phyloP scores from a whole-genome alignment of 2,888 invertebrate species.

The Cyclophora punctaria region DNA sequence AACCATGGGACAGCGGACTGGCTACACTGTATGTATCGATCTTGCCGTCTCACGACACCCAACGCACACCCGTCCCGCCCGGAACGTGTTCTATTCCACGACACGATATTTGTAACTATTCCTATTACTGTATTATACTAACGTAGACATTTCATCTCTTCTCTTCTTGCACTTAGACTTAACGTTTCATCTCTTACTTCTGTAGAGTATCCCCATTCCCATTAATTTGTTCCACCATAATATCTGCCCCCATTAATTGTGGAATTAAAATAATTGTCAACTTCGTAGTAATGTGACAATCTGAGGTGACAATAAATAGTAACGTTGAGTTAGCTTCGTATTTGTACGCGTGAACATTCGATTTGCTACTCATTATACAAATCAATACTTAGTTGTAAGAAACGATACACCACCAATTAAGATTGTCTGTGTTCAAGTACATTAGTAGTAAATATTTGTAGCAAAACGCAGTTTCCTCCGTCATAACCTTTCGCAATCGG shows the following conservation, averaged over 20 bases:
- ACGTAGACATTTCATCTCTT: constrained; percentile 37
- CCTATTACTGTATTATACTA: constrained; percentile 24
- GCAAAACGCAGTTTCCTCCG: constrained; percentile 8
- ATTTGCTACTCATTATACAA: constrained; percentile 4
- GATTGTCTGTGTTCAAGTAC: constrained; percentile 62
- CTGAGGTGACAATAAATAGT: constrained; percentile 34
- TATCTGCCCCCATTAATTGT: not conserved
- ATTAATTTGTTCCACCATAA: not conserved
- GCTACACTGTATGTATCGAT: constrained; percentile 4
- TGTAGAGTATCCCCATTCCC: not conserved
- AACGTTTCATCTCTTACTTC: constrained; percentile 21
- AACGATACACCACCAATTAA: constrained; percentile 59
- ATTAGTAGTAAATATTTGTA: constrained; percentile 13
- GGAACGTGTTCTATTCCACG: constrained; percentile 73
- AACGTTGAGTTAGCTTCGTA: constrained; percentile 23
- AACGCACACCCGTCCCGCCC: constrained; percentile 71
- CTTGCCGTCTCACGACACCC: constrained; percentile 32
- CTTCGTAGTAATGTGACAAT: constrained; percentile 29
- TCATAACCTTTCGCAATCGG: constrained; percentile 15
- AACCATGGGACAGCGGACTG: no score
- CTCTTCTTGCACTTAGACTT: constrained; percentile 41
- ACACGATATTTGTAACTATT: constrained; percentile 42
- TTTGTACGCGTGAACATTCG: constrained; percentile 5
- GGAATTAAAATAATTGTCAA: constrained; percentile 15
- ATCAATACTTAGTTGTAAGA: constrained; percentile 17